Evolutionary conservation across 2,797 vertebrate genomes (phyloP).

Genomic region (Alosa sapidissima): DNA sequence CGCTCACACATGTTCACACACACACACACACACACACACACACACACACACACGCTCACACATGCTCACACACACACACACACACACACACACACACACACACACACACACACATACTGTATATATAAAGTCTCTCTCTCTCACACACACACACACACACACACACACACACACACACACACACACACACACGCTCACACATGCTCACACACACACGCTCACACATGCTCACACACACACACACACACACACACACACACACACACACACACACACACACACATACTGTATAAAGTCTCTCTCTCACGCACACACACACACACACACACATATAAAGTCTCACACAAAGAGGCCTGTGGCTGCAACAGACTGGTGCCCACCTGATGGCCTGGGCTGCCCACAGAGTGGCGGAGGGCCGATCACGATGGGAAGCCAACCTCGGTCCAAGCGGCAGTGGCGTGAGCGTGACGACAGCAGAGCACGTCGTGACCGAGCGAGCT

Average conservation of each 20-base stretch:
- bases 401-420: constrained; percentile 18
- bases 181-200: background rate
- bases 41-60: constrained; percentile 40
- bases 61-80: constrained; percentile 13
- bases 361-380: constrained; percentile 24
- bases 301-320: constrained; percentile 37
- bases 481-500: constrained; percentile 12
- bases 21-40: constrained; percentile 40
- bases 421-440: background rate
- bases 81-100: constrained; percentile 39
- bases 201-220: constrained; percentile 42
- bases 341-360: constrained; percentile 7
- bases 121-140: no score
- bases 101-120: constrained; percentile 16
- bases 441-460: background rate
- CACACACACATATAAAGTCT: constrained; percentile 33
- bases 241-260: constrained; percentile 40
- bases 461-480: background rate
- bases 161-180: constrained; percentile 25
- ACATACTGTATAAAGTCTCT: background rate
- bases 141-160: constrained; percentile 32
- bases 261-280: background rate
- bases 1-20: constrained; percentile 33
- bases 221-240: background rate
- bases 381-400: constrained; percentile 10